Conservation (phyloP, 2,797 vertebrate species). For the Fundulus diaphanus region DNA sequence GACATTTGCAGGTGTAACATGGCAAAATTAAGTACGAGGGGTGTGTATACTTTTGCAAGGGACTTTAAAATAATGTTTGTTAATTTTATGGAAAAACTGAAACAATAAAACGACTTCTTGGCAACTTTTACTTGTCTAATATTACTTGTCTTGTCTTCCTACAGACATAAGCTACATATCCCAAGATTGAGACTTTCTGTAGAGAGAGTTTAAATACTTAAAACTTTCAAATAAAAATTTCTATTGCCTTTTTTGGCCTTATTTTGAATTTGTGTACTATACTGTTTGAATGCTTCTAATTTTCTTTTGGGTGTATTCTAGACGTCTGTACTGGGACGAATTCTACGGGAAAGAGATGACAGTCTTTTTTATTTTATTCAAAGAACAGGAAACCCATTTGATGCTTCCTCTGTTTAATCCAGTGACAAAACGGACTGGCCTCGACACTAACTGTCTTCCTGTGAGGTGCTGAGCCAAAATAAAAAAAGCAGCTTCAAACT, state of each 20-base stretch:
- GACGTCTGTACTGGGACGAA: constrained; percentile 58
- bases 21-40: neutral
- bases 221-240: neutral
- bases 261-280: neutral
- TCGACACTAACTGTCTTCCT: constrained; percentile 64
- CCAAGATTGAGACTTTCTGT: neutral
- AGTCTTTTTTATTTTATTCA: constrained; percentile 60
- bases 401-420: constrained; percentile 81
- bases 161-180: neutral
- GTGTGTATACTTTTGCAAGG: neutral
- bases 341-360: constrained; percentile 48
- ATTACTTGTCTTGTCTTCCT: neutral
- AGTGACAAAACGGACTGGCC: constrained; percentile 67
- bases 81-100: neutral
- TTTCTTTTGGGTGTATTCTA: constrained; percentile 52
- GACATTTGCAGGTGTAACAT: neutral
- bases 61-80: too few species aligned
- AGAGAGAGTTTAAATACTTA: neutral
- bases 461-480: constrained; percentile 51
- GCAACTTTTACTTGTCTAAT: neutral
- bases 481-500: constrained; percentile 52
- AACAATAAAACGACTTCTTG: neutral
- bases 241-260: neutral
- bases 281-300: neutral
- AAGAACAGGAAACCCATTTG: constrained; percentile 75